A percentile compares a stretch with the other conserved stretches of the same genome.
Evolutionary conservation across 2,888 invertebrate species (phyloP).

Genomic region (Eristalinus aeneus): DNA sequence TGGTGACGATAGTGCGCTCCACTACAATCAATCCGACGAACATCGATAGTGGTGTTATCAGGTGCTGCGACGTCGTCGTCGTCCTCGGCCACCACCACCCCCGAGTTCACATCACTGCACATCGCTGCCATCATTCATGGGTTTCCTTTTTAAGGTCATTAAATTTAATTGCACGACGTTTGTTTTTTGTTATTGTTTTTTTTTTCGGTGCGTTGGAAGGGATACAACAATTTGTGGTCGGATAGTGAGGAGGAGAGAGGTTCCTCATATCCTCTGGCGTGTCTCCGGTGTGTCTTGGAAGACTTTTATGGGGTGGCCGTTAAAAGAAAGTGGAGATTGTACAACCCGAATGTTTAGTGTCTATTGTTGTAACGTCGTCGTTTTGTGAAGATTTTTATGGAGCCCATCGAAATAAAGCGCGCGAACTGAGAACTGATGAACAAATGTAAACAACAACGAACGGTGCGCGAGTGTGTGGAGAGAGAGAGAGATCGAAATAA

Average conservation of each 20-base stretch:
- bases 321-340: slow-evolving; percentile 60
- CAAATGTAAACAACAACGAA: slow-evolving; percentile 39
- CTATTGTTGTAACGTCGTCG: slow-evolving; percentile 52
- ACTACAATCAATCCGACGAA: slow-evolving; percentile 59
- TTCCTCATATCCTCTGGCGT: slow-evolving; percentile 58
- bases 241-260: slow-evolving; percentile 12
- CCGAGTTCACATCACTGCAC: slow-evolving; percentile 53
- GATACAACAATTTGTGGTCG: slow-evolving; percentile 29
- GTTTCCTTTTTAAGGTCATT: slow-evolving; percentile 66
- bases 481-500: slow-evolving; percentile 40
- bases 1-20: slow-evolving; percentile 59
- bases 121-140: slow-evolving; percentile 51
- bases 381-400: slow-evolving; percentile 62
- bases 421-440: slow-evolving; percentile 22
- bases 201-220: background rate
- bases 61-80: slow-evolving; percentile 39
- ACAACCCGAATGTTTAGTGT: slow-evolving; percentile 51
- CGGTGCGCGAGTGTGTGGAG: slow-evolving; percentile 1
- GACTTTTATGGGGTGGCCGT: slow-evolving; percentile 58
- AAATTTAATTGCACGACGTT: slow-evolving; percentile 65
- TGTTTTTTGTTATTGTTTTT: slow-evolving; percentile 10
- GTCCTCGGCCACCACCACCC: slow-evolving; percentile 36
- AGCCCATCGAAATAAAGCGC: slow-evolving; percentile 5
- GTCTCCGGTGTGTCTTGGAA: slow-evolving; percentile 57
- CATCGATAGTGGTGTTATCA: slow-evolving; percentile 67